Conservation (phyloP, 2,888 invertebrate genomes). For the Megalurothrips usitatus region DNA sequence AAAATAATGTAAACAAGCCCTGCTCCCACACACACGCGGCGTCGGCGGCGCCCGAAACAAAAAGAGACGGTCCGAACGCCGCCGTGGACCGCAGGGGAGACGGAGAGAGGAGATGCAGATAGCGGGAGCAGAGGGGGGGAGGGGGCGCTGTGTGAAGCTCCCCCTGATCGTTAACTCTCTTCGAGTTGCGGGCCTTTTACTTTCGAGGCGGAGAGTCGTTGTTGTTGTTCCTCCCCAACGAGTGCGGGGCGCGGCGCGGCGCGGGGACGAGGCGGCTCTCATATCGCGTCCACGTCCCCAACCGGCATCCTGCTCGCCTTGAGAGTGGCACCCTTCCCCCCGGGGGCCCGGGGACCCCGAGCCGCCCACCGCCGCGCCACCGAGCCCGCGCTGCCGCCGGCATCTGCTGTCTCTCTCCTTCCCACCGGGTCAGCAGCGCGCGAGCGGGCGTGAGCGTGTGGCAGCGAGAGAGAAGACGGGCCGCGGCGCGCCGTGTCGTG, state of each 20-base stretch:
- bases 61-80: background rate
- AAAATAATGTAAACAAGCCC: slow-evolving; percentile 1
- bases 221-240: background rate
- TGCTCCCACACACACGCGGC: background rate
- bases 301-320: background rate
- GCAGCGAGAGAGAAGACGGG: no score
- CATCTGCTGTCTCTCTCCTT: background rate
- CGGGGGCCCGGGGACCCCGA: no score
- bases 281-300: background rate
- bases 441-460: no score
- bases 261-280: background rate
- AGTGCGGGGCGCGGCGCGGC: background rate
- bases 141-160: background rate
- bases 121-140: background rate
- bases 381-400: background rate
- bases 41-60: background rate
- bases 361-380: background rate
- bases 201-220: background rate
- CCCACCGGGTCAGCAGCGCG: no score
- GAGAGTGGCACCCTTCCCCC: background rate
- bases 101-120: background rate
- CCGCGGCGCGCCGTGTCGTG: no score
- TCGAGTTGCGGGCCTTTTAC: background rate
- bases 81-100: no score
- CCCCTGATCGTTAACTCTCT: background rate